Conservation (phyloP, 2,797 vertebrate species). For the Loris lydekkerianus region DNA sequence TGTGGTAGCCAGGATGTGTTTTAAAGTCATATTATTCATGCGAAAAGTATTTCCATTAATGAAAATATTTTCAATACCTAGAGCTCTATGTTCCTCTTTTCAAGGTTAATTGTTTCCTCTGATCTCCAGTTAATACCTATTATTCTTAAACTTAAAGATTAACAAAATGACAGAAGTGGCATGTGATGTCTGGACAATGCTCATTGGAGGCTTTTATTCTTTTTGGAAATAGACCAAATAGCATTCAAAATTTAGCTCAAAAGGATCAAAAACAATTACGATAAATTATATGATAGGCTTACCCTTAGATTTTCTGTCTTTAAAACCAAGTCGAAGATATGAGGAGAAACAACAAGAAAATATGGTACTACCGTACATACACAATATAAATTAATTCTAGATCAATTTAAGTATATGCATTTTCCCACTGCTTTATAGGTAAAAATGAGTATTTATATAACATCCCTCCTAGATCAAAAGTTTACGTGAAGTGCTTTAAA, state of each 20-base stretch:
- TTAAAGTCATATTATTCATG: constrained; percentile 56
- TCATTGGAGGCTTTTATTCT: background rate
- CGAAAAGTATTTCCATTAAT: constrained; percentile 48
- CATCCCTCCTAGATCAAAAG: background rate
- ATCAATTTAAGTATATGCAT: background rate
- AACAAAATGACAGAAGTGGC: background rate
- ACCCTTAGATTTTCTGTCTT: background rate
- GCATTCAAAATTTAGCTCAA: background rate
- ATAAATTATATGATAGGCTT: background rate
- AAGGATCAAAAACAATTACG: constrained; percentile 39
- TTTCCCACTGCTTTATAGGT: background rate
- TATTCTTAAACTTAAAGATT: constrained; percentile 46
- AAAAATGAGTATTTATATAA: constrained; percentile 12
- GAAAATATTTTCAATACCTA: constrained; percentile 56
- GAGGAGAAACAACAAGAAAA: background rate
- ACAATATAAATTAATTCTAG: constrained; percentile 11
- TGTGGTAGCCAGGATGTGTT: background rate
- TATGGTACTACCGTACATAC: background rate
- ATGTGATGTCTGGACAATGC: background rate
- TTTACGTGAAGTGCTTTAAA: constrained; percentile 38
- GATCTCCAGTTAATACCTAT: constrained; percentile 63
- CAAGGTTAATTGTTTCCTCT: constrained; percentile 74
- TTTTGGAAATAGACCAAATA: background rate
- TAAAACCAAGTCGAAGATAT: background rate
- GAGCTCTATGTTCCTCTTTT: background rate